A percentile compares a stretch with the other conserved stretches of the same genome.
Conservation (phyloP, 2,113 vertebrate species). For the Macheiramphus alcinus region DNA sequence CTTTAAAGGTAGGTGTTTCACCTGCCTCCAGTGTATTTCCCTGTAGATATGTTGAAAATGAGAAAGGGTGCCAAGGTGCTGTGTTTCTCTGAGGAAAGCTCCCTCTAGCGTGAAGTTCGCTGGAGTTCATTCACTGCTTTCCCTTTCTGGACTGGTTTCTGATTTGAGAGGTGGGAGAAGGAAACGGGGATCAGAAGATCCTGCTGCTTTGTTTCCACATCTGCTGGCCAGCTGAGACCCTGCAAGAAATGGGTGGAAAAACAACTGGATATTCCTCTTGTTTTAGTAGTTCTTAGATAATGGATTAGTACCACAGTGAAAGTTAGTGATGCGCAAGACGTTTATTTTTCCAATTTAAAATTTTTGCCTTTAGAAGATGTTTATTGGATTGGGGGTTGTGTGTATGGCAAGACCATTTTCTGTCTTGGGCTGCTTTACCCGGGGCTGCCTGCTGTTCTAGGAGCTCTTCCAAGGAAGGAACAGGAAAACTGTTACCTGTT, state of each 20-base stretch:
- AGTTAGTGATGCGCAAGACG: neutral
- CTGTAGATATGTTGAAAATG: neutral
- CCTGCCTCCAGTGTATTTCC: neutral
- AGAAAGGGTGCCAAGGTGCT: neutral
- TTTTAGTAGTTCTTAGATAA: neutral
- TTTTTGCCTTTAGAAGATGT: neutral
- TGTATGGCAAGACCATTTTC: neutral
- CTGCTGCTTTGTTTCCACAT: neutral
- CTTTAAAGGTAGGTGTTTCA: neutral
- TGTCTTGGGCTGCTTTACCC: neutral
- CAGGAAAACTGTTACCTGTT: neutral
- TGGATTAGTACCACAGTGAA: neutral
- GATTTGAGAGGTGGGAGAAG: neutral
- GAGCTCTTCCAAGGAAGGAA: neutral
- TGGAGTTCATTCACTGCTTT: neutral
- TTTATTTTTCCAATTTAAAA: neutral
- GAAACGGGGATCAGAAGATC: neutral
- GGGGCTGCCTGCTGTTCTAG: neutral
- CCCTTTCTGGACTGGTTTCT: neutral
- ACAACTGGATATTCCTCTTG: neutral
- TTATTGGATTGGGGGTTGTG: neutral
- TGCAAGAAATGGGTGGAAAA: neutral
- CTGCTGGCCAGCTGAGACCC: neutral
- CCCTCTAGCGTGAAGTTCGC: constrained; percentile 14
- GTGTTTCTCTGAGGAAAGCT: neutral